These are phyloP conservation scores for Carcinoscorpius rotundicauda DNA, from an alignment of 1,140 invertebrate species.

Conservation along the genomic window DNA sequence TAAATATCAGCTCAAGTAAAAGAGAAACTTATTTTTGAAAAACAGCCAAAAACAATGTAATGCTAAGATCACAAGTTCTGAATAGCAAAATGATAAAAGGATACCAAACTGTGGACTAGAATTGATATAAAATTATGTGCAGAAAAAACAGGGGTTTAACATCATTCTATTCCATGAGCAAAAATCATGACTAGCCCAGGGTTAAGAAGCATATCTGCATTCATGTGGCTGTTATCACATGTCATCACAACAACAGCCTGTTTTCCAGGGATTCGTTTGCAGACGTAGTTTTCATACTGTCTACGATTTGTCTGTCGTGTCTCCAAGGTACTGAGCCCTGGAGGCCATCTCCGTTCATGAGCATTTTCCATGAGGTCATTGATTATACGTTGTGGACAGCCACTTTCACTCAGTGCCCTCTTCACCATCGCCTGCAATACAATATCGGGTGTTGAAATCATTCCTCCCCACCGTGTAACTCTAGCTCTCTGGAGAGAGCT, in stretches of 20 bases:
- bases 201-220: constrained; percentile 88
- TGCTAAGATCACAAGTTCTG: too few relatives aligned
- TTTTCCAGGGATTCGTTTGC: constrained; percentile 68
- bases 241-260: constrained; percentile 81
- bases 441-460: constrained; percentile 93
- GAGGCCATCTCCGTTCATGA: constrained; percentile 87
- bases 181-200: constrained; percentile 98
- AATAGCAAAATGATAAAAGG: too few relatives aligned
- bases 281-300: constrained; percentile 87
- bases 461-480: constrained; percentile 90
- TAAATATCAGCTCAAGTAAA: too few relatives aligned
- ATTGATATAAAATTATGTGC: too few relatives aligned
- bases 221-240: constrained; percentile 89
- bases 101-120: too few relatives aligned
- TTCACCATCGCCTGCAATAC: constrained; percentile 83
- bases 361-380: constrained; percentile 95
- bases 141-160: too few relatives aligned
- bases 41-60: too few relatives aligned
- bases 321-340: constrained; percentile 80
- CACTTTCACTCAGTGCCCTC: constrained; percentile 76
- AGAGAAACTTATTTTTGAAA: too few relatives aligned
- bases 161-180: constrained; percentile 84
- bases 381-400: constrained; percentile 80
- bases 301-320: constrained; percentile 76
- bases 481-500: constrained; percentile 65